Conservation (phyloP, 2,888 invertebrate genomes). For the Apotomis betuletana region DNA sequence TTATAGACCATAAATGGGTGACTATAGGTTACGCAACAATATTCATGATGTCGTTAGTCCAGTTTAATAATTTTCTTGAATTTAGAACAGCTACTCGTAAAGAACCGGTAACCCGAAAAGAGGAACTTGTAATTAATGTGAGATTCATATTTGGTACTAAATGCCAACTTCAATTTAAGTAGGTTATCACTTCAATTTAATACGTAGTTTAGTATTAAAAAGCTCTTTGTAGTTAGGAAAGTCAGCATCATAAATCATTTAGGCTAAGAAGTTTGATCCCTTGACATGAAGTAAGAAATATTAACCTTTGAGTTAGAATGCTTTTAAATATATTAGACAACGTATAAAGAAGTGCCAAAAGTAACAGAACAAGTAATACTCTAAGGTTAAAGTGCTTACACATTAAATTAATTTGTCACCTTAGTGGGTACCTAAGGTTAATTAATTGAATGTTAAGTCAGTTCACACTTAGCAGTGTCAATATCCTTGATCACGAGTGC, state of each 20-base stretch:
- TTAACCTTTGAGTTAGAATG: too few species aligned
- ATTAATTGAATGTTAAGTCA: constrained; percentile 12
- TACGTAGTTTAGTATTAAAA: too few species aligned
- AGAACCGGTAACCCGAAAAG: constrained; percentile 21
- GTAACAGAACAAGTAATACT: too few species aligned
- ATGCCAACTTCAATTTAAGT: constrained; percentile 9
- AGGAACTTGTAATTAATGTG: background rate
- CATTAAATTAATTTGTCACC: background rate
- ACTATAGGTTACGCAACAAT: background rate
- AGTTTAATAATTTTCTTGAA: constrained; percentile 12
- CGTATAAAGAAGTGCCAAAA: too few species aligned
- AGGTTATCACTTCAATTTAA: too few species aligned
- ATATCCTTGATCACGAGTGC: constrained; percentile 67
- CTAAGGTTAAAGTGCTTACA: background rate
- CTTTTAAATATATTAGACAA: too few species aligned
- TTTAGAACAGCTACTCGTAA: constrained; percentile 7
- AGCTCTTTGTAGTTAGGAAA: too few species aligned
- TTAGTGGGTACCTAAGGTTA: background rate
- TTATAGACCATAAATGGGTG: background rate
- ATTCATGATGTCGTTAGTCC: constrained; percentile 20
- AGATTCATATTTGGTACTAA: background rate
- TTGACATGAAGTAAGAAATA: too few species aligned
- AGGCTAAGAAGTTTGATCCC: too few species aligned
- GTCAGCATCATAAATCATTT: too few species aligned
- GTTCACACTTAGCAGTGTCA: constrained; percentile 54